phyloP scores from a whole-genome alignment of 2,888 invertebrate genomes.

The Carabus problematicus region DNA sequence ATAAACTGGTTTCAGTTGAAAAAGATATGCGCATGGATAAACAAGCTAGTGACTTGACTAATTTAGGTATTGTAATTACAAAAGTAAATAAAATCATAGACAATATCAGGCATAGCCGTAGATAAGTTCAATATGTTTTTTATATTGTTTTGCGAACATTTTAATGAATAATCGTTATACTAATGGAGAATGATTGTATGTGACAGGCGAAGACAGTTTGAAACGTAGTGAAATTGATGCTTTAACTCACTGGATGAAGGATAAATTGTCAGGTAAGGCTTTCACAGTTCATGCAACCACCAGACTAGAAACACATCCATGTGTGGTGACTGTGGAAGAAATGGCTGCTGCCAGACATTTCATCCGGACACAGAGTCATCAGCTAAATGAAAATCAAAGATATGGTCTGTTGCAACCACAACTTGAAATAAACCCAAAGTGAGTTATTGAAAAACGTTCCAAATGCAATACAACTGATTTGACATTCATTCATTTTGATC shows the following conservation, averaged over 20 bases:
- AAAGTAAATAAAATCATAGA: slow-evolving; percentile 9
- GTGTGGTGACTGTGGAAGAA: slow-evolving; percentile 93
- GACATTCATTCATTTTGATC: neutral
- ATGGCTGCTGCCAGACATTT: slow-evolving; percentile 98
- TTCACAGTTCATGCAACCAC: slow-evolving; percentile 83
- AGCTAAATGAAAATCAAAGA: slow-evolving; percentile 82
- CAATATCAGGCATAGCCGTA: slow-evolving; percentile 27
- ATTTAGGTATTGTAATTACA: slow-evolving; percentile 63
- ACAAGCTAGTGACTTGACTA: slow-evolving; percentile 62
- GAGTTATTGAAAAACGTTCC: slow-evolving; percentile 52
- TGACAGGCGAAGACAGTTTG: slow-evolving; percentile 71
- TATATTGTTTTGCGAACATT: no score
- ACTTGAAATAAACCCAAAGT: slow-evolving; percentile 93
- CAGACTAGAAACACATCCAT: slow-evolving; percentile 88
- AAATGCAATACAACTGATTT: slow-evolving; percentile 1
- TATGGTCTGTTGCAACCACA: slow-evolving; percentile 88
- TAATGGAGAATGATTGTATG: neutral
- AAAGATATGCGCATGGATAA: slow-evolving; percentile 87
- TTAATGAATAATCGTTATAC: neutral
- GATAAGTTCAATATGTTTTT: no score
- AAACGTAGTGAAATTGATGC: slow-evolving; percentile 78
- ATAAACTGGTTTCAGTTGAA: slow-evolving; percentile 85
- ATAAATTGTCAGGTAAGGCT: slow-evolving; percentile 79
- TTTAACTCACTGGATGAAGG: slow-evolving; percentile 80
- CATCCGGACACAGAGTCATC: slow-evolving; percentile 85